Evolutionary conservation across 2,113 vertebrate genomes (phyloP), one percentile per base, ranked within the genome.

Genomic region (Mastomys coucha): DNA sequence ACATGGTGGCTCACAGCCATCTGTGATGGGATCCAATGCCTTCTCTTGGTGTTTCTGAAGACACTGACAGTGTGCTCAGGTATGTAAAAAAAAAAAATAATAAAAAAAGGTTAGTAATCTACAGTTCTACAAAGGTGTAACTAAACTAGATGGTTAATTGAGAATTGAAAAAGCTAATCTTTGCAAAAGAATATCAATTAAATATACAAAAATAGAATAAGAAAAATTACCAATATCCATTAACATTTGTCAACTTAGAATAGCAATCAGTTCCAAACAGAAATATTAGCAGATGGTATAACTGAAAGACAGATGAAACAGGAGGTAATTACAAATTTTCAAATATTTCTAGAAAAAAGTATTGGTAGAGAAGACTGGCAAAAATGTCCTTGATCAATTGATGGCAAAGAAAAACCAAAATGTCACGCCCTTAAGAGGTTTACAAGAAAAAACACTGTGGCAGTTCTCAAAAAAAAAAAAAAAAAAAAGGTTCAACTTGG

Each of bases 211-310:
- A 5, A 80, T 72, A 72, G 49, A 87, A 51, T 87, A 60, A 89
- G 33, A 90, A 96, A 96, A 95, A 42, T 63, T 53, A 70, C 6
- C 67, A 70, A 53, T 88, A 53, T 2, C 7, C 45, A 88, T 53
- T 67, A 91, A 6, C 69, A 60, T 67, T 96, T 56, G 92, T n/a
- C 77, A 91, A 70, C 28, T 60, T 9, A 91, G 53, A 73, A 77
- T 81, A 96, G 56, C 51, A 78, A 93, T 42, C 89, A 89, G 87
- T 89, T 75, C 33, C 39, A 42, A 69, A 13, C 39, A 80, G 80
- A 92, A 80, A 76, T n/a, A 88, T 75, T 85, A 95, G 91, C 20
- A 88, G 69, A 85, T 88, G 20, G 84, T n/a, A 56, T 92, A 85
- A 91, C 39, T 45, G 7, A 76, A 31, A 14, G 42, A 53, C 8